Evolutionary conservation across 2,113 vertebrate species (phyloP).

Genomic region (Raja brachyura): DNA sequence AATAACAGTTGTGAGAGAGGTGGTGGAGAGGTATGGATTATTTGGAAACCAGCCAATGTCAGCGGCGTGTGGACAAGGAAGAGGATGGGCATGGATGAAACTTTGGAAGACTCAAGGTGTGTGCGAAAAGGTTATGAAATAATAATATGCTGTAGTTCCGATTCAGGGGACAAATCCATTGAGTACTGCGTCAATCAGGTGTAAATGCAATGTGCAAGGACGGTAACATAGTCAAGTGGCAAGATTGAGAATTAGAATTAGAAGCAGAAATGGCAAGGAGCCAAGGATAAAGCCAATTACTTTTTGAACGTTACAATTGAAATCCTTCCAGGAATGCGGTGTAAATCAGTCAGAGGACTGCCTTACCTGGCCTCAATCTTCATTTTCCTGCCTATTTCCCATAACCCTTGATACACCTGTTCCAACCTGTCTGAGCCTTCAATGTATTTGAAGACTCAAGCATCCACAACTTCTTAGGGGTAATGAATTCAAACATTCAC

Average conservation of each 20-base stretch:
- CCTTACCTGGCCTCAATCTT: too few relatives aligned
- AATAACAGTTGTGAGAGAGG: not conserved
- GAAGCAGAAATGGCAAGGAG: too few relatives aligned
- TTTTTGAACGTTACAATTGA: too few relatives aligned
- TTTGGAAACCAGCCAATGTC: not conserved
- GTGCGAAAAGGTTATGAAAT: not conserved
- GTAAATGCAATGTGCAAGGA: not conserved
- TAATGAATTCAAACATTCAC: too few relatives aligned
- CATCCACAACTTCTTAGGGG: too few relatives aligned
- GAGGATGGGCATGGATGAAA: not conserved
- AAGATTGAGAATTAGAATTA: not conserved
- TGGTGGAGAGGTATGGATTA: not conserved
- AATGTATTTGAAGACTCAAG: too few relatives aligned
- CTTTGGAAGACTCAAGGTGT: not conserved
- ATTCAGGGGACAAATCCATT: not conserved
- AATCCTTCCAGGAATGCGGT: too few relatives aligned
- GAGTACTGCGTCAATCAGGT: not conserved
- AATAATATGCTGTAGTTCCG: not conserved
- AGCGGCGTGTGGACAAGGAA: not conserved
- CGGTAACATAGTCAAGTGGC: not conserved
- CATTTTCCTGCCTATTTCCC: too few relatives aligned
- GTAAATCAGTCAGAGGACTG: too few relatives aligned
- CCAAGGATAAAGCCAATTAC: too few relatives aligned
- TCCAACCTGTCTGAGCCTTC: too few relatives aligned
- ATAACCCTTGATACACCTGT: too few relatives aligned